Evolutionary conservation across 2,888 invertebrate species (phyloP), one percentile per base, ranked within the genome.

Genomic region (Sphinx pinastri): DNA sequence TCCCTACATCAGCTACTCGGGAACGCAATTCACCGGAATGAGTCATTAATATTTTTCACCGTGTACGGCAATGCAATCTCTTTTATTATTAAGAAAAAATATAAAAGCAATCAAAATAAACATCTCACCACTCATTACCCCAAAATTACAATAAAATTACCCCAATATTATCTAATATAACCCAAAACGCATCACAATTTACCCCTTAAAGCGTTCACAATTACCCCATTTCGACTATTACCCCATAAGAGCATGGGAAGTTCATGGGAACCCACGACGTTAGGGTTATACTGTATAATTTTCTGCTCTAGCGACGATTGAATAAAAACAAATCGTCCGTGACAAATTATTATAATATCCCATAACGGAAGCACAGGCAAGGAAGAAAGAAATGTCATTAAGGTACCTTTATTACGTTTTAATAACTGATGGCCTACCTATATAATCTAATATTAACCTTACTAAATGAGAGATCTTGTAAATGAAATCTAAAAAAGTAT

Each of bases 291-390:
- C 47, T 71, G 72, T 72, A 73, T 75, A 69, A 76, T 81, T 79
- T 79, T 79, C 76, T 78, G 77, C 72, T 73, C 73, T 73, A 76
- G 71, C 76, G 75, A 69, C 68, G 69, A 71, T 74, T 72, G 70
- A 76, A 77, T 79, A 79, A 79, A 81, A 80, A 71, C 79, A 71
- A 79, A 77, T 79, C 71, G 78, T 71, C 77, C 78, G 75, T 72
- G 75, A 80, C 79, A 76, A 77, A 77, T 76, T 71, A 69, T 78
- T 75, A 74, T 63, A 13, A 68, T 77, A 74, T 77, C 73, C 16
- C 47, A 8, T 54, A 19, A 45, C 52, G n/a, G 52, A 63, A 54
- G 52, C 69, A 38, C 38, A 38, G 4, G 38, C 38, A 5, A 8
- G 38, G 38, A 38, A 38, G 38, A 25, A 25, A 25, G 25, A 38